Conservation (phyloP, 2,797 vertebrate species). For the Siniperca undulata region DNA sequence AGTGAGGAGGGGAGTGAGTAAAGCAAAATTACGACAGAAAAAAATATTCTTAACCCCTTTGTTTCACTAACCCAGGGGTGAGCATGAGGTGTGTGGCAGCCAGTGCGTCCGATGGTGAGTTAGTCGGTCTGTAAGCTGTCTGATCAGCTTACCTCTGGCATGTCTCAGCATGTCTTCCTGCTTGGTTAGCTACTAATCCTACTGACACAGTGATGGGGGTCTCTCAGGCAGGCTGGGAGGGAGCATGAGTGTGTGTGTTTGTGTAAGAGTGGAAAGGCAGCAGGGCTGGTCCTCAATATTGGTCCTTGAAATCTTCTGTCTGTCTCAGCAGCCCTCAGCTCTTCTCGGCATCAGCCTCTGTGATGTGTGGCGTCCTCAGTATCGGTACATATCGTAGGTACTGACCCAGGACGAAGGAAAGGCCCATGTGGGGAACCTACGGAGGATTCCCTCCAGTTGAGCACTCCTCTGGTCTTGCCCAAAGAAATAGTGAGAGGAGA, state of each 20-base stretch:
- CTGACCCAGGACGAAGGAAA: constrained; percentile 96
- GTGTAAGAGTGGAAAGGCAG: constrained; percentile 60
- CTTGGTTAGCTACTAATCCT: constrained; percentile 66
- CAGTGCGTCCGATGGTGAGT: constrained; percentile 14
- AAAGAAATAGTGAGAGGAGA: constrained; percentile 93
- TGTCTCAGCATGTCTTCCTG: constrained; percentile 42
- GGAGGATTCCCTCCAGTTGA: constrained; percentile 85
- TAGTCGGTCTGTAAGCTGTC: constrained; percentile 30
- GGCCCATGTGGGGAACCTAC: constrained; percentile 91
- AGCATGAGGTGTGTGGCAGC: constrained; percentile 46
- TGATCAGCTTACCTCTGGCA: constrained; percentile 42
- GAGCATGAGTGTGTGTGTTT: constrained; percentile 40
- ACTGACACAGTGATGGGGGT: constrained; percentile 81
- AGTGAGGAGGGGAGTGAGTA: constrained; percentile 17
- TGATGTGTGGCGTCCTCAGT: constrained; percentile 76
- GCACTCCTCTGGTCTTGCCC: constrained; percentile 90
- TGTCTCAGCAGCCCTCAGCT: constrained; percentile 18
- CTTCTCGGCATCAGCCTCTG: constrained; percentile 74
- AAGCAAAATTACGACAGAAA: constrained; percentile 76
- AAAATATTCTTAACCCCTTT: constrained; percentile 38
- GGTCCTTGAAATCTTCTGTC: constrained; percentile 35
- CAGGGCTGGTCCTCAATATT: constrained; percentile 35
- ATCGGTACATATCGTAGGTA: constrained; percentile 93
- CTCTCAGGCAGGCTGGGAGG: constrained; percentile 67
- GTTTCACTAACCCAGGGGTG: constrained; percentile 51